Conservation (phyloP, 2,888 invertebrate genomes). For the Barypeithes pellucidus region DNA sequence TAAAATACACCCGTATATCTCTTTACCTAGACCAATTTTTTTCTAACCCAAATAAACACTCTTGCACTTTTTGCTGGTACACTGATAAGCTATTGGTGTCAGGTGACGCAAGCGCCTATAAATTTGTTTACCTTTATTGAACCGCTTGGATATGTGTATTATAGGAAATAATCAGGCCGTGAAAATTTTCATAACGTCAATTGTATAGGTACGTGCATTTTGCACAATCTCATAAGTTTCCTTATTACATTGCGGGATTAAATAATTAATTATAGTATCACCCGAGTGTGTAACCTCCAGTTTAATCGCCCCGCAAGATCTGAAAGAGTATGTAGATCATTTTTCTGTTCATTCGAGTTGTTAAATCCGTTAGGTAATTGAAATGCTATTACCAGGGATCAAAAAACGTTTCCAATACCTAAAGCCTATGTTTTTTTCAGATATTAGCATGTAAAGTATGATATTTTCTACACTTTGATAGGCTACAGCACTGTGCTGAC, state of each 20-base stretch:
- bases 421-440: too few relatives aligned
- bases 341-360: not conserved
- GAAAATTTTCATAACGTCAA: slow-evolving; percentile 60
- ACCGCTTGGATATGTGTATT: slow-evolving; percentile 43
- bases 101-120: slow-evolving; percentile 51
- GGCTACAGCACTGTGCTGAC: too few relatives aligned
- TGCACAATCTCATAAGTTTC: slow-evolving; percentile 58
- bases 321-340: not conserved
- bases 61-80: slow-evolving; percentile 27
- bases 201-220: slow-evolving; percentile 53
- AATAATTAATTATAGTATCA: slow-evolving; percentile 59
- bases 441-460: too few relatives aligned
- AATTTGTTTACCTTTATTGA: slow-evolving; percentile 52
- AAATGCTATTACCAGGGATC: too few relatives aligned
- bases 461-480: too few relatives aligned
- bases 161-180: slow-evolving; percentile 59
- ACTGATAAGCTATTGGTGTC: slow-evolving; percentile 51
- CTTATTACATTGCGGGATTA: slow-evolving; percentile 60
- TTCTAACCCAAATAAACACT: slow-evolving; percentile 30
- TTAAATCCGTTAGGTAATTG: not conserved
- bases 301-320: slow-evolving; percentile 56
- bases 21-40: slow-evolving; percentile 23
- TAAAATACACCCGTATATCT: too few relatives aligned
- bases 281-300: slow-evolving; percentile 56
- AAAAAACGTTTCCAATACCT: too few relatives aligned